Base-by-base conservation (phyloP, 2,113 vertebrate species). In the Cinclus cinclus region DNA sequence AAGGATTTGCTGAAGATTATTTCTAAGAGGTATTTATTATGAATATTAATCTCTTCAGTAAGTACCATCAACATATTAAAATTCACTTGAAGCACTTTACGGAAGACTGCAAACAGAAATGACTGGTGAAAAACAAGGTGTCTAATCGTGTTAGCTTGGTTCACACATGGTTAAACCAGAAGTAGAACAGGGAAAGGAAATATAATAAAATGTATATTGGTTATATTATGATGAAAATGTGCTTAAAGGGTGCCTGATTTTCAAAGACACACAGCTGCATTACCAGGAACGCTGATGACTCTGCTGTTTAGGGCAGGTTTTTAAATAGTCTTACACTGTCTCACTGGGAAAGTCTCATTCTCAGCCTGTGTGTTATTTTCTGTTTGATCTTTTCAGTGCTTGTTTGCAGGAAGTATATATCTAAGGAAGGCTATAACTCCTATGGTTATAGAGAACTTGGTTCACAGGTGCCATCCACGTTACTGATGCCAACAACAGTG, bases 21-120 rank as follows among this genome's bases (percentile, higher is more conserved):
- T 98, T 98, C 97, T 97, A 92, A 96, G 95, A 97, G 96, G 97
- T 98, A 97, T 98, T 98, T 98, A 98, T 98, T 98, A 97, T 97
- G 97, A 98, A 98, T 98, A 98, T 98, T 98, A 99, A 98, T 98
- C 98, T 98, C 97, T 96, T 89, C 95, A 96, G 94, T 96, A 98
- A 98, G 97, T 95, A 97, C 94, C 94, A 97, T 96, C 97, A 98
- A 97, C 97, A 97, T 96, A 98, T 98, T 97, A 97, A 98, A 97
- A 98, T 97, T 97, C 97, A 98, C 97, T 97, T 94, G 94, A 96
- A 97, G 91, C 96, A 95, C 96, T 97, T 98, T 96, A 97, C 97
- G 97, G 98, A 94, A 97, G 97, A 97, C 93, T 95, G 97, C 81
- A 96, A 97, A 86, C 46, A 23, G 94, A 97, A 96, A 95, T 94